phyloP scores from a whole-genome alignment of 2,888 invertebrate genomes.

The Drosophila leonis region DNA sequence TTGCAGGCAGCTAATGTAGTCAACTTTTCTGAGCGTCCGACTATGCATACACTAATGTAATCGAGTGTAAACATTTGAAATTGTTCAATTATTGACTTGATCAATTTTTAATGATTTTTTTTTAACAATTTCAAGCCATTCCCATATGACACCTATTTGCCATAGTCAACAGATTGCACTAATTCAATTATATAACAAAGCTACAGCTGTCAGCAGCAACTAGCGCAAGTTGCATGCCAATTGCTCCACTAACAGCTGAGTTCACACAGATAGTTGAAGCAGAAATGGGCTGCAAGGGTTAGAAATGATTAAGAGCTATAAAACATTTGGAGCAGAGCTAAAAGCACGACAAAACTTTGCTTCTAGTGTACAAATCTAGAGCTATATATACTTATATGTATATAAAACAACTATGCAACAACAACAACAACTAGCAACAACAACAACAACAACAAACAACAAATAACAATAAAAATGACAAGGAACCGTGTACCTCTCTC shows the following conservation, averaged over 20 bases:
- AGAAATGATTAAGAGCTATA: background rate
- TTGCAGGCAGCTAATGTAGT: conserved; percentile 12
- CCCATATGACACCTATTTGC: background rate
- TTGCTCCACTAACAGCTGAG: background rate
- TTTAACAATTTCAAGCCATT: too few relatives aligned
- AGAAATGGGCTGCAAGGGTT: background rate
- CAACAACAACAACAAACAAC: conserved; percentile 29
- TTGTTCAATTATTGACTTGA: too few relatives aligned
- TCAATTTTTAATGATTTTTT: background rate
- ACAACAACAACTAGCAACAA: conserved; percentile 23
- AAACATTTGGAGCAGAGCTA: background rate
- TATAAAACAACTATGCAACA: background rate
- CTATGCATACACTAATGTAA: background rate
- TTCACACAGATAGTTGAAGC: background rate
- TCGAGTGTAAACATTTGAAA: too few relatives aligned
- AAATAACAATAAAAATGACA: conserved; percentile 53
- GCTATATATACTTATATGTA: conserved; percentile 3
- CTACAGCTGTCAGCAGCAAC: background rate
- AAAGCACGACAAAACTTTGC: background rate
- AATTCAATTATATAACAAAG: too few relatives aligned
- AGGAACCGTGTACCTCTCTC: conserved; percentile 84
- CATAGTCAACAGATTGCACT: background rate
- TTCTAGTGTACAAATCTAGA: conserved; percentile 10
- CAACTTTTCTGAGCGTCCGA: background rate
- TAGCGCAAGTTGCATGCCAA: background rate